phyloP scores from a whole-genome alignment of 2,113 vertebrate species.

The Mus pahari region DNA sequence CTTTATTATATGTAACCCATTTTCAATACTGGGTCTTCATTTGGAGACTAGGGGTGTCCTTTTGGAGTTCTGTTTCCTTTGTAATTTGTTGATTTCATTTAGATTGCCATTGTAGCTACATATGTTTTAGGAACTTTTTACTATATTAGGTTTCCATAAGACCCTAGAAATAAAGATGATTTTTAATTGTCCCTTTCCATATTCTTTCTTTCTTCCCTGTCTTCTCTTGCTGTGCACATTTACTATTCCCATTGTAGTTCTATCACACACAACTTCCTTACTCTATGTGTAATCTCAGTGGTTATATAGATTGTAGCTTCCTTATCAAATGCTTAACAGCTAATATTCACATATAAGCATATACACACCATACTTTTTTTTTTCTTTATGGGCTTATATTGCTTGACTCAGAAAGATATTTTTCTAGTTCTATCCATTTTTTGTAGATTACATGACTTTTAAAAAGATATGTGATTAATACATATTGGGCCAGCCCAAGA shows the following conservation, averaged over 20 bases:
- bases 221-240: background rate
- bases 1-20: background rate
- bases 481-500: too few relatives aligned
- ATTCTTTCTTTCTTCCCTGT: background rate
- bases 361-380: background rate
- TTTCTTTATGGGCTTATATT: background rate
- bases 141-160: background rate
- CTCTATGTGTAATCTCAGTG: background rate
- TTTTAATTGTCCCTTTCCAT: too few relatives aligned
- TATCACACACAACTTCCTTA: background rate
- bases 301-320: background rate
- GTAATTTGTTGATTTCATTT: background rate
- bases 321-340: background rate
- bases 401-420: too few relatives aligned
- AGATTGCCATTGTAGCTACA: background rate
- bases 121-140: background rate
- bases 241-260: background rate
- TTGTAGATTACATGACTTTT: too few relatives aligned
- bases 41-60: background rate
- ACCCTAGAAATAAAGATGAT: background rate
- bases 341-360: background rate
- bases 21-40: background rate
- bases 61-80: background rate
- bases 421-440: too few relatives aligned
- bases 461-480: too few relatives aligned